These are phyloP conservation scores for Phalacrocorax aristotelis DNA, from an alignment of 2,113 vertebrate genomes.

Conservation along the genomic window DNA sequence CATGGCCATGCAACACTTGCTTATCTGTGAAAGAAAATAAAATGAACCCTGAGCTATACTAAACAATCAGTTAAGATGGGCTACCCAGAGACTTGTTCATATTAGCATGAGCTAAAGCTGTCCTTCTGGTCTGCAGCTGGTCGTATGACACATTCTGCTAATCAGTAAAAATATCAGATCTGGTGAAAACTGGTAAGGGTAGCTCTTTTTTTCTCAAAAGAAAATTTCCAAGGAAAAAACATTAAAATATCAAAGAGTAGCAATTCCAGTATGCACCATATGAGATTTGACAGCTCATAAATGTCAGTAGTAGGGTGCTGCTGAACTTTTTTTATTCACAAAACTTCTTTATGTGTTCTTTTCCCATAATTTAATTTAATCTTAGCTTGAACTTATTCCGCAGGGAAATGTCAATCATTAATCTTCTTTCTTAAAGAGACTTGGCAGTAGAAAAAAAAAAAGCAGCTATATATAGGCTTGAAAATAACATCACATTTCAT, in stretches of 20 bases:
- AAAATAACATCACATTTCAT: slow-evolving; percentile 25
- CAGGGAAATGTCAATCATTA: slow-evolving; percentile 46
- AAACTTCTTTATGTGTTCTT: slow-evolving; percentile 19
- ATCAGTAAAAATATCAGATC: neutral
- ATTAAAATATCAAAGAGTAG: neutral
- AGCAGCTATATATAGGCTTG: slow-evolving; percentile 2
- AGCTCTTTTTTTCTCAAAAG: neutral
- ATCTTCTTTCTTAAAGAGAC: neutral
- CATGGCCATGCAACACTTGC: neutral
- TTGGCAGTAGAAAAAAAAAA: neutral
- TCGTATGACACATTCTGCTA: neutral
- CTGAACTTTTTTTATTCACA: slow-evolving; percentile 17
- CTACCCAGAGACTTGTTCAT: neutral
- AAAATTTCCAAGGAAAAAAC: neutral
- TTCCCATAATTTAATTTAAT: slow-evolving; percentile 36
- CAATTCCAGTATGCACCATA: neutral
- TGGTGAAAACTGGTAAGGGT: neutral
- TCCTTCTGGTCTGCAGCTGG: slow-evolving; percentile 12
- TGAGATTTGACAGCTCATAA: slow-evolving; percentile 42
- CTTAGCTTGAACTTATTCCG: slow-evolving; percentile 5
- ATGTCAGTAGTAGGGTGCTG: slow-evolving; percentile 1
- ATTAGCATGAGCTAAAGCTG: neutral
- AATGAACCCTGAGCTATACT: neutral
- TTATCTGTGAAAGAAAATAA: neutral
- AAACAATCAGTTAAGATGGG: neutral